phyloP scores from a whole-genome alignment of 2,113 vertebrate species.

The Gallinago jamesoni region DNA sequence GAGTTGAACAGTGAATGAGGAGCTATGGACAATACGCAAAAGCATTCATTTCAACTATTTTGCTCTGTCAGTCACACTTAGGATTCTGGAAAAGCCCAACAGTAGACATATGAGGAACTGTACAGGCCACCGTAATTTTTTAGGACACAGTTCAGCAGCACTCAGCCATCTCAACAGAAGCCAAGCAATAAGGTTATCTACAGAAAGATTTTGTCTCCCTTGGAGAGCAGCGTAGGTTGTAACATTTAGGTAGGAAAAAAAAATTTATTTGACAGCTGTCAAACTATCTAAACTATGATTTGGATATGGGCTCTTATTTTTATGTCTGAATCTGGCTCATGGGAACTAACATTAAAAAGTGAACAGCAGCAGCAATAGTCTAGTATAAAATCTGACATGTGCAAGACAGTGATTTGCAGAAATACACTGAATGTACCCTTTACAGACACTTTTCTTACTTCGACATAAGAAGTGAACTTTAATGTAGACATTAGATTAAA shows the following conservation, averaged over 20 bases:
- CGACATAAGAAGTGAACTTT: neutral
- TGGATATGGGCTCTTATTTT: neutral
- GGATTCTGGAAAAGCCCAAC: neutral
- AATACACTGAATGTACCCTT: neutral
- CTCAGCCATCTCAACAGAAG: neutral
- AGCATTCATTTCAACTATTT: constrained; percentile 19
- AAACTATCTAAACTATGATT: neutral
- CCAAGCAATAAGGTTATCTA: neutral
- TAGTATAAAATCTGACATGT: neutral
- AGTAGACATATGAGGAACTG: neutral
- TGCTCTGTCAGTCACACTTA: neutral
- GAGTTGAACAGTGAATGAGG: neutral
- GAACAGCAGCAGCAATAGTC: neutral
- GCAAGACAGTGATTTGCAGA: neutral
- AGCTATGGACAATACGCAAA: neutral
- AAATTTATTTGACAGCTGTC: neutral
- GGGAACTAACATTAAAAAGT: neutral
- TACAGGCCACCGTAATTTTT: neutral
- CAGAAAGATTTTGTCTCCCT: neutral
- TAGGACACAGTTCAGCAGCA: neutral
- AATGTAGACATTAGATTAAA: neutral
- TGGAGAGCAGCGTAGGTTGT: neutral
- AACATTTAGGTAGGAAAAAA: neutral
- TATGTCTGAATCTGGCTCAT: neutral
- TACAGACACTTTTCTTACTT: neutral